phyloP scores from a whole-genome alignment of 53 echinoderm and acorn worm species.

The Luidia sarsii region DNA sequence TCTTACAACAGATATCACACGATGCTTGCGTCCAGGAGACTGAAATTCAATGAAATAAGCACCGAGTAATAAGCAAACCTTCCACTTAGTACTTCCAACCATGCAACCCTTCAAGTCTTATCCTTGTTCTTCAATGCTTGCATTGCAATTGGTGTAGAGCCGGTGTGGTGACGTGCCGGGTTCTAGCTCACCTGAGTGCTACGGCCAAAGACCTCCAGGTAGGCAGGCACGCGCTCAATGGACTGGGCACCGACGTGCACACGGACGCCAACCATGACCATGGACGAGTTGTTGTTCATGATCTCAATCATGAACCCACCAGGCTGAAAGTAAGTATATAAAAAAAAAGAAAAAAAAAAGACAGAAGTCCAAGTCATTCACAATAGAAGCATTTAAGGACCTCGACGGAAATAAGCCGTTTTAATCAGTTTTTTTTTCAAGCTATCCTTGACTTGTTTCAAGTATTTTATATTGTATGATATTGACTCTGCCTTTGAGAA shows the following conservation, averaged over 20 bases:
- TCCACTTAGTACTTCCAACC: too few species aligned
- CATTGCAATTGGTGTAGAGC: background rate
- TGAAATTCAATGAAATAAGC: background rate
- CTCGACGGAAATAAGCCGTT: too few species aligned
- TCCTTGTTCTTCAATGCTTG: background rate
- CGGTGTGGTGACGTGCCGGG: background rate
- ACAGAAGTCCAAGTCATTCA: too few species aligned
- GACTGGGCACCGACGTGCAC: constrained; percentile 97
- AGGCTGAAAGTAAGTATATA: constrained; percentile 57
- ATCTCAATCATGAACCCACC: constrained; percentile 92
- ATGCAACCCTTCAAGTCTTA: too few species aligned
- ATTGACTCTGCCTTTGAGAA: too few species aligned
- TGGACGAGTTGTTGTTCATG: constrained; percentile 91
- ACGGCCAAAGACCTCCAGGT: constrained; percentile 89
- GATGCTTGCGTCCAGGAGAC: too few species aligned
- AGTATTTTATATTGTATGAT: too few species aligned
- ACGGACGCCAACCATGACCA: constrained; percentile 98
- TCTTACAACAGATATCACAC: background rate
- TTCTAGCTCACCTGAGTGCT: constrained; percentile 76
- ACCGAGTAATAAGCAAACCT: background rate
- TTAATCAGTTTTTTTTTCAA: too few species aligned
- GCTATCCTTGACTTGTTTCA: too few species aligned
- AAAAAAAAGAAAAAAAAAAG: too few species aligned
- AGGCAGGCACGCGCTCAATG: constrained; percentile 93
- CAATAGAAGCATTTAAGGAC: too few species aligned